phyloP scores from a whole-genome alignment of 1,140 invertebrate species.

The Rhyzopertha dominica region DNA sequence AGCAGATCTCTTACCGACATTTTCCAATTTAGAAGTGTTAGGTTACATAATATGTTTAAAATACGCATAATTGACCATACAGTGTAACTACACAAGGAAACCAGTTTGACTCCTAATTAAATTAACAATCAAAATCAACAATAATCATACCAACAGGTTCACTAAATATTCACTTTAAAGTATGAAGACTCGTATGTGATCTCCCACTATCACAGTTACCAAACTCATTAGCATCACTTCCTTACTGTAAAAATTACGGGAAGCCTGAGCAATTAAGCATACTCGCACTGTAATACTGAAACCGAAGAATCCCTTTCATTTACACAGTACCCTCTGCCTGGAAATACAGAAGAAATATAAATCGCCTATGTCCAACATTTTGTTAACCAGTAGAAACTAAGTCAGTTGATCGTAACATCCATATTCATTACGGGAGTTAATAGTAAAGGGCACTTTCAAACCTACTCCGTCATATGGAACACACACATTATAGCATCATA shows the following conservation, averaged over 20 bases:
- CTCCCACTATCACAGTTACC: conserved; percentile 24
- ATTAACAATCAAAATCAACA: conserved; percentile 24
- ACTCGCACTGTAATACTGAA: conserved; percentile 22
- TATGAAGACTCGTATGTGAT: conserved; percentile 12
- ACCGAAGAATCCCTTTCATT: conserved; percentile 11
- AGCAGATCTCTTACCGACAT: conserved; percentile 23
- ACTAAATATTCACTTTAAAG: conserved; percentile 21
- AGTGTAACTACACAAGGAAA: conserved; percentile 20
- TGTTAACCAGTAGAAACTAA: conserved; percentile 6
- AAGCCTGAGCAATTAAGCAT: conserved; percentile 16
- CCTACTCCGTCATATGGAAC: too few relatives aligned
- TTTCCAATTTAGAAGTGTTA: conserved; percentile 19
- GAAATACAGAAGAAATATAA: conserved; percentile 8
- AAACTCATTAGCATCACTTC: conserved; percentile 9
- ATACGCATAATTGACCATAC: conserved; percentile 25
- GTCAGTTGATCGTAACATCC: conserved; percentile 6
- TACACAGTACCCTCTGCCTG: conserved; percentile 1
- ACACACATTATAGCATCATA: too few relatives aligned
- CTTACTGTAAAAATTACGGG: background rate
- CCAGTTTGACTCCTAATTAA: conserved; percentile 17
- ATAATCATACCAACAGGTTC: conserved; percentile 21
- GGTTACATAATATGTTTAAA: conserved; percentile 18
- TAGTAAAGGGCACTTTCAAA: background rate
- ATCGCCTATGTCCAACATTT: background rate
- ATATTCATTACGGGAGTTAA: background rate